These are phyloP conservation scores for Acleris laterana DNA, from an alignment of 2,888 invertebrate species.

Conservation along the genomic window DNA sequence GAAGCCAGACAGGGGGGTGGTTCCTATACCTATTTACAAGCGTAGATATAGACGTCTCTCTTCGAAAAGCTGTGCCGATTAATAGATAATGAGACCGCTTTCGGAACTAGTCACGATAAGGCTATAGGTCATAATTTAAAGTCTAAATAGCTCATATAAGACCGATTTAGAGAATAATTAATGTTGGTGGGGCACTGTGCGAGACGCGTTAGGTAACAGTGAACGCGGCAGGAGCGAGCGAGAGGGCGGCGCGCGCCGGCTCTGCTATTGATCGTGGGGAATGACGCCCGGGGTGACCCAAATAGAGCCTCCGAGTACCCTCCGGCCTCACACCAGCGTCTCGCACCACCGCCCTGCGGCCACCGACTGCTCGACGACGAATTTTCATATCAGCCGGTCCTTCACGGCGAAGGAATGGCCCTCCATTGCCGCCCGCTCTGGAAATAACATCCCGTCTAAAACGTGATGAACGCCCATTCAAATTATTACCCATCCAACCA, in stretches of 20 bases:
- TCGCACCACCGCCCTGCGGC: slow-evolving; percentile 56
- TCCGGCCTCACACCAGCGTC: slow-evolving; percentile 58
- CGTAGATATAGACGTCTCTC: slow-evolving; percentile 8
- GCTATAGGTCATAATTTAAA: slow-evolving; percentile 46
- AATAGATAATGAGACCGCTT: slow-evolving; percentile 10
- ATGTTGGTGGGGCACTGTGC: slow-evolving; percentile 74
- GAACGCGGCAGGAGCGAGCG: slow-evolving; percentile 65
- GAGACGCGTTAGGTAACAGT: slow-evolving; percentile 78
- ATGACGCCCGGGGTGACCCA: slow-evolving; percentile 85
- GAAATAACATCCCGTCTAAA: slow-evolving; percentile 72
- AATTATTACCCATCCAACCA: slow-evolving; percentile 7
- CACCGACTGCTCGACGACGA: slow-evolving; percentile 72
- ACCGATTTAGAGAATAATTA: slow-evolving; percentile 74
- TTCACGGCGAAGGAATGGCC: slow-evolving; percentile 71
- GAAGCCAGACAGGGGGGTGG: slow-evolving; percentile 44
- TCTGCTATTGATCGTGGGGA: slow-evolving; percentile 78
- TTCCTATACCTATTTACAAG: slow-evolving; percentile 31
- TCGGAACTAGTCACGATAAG: slow-evolving; percentile 37
- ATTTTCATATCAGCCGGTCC: slow-evolving; percentile 82
- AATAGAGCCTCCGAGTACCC: slow-evolving; percentile 80
- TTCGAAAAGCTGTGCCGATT: slow-evolving; percentile 6
- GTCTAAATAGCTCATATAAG: slow-evolving; percentile 61
- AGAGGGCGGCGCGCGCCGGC: slow-evolving; percentile 77
- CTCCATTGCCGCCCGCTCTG: slow-evolving; percentile 57
- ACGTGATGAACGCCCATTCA: slow-evolving; percentile 53